Percentiles rank a stretch among this genome's conserved stretches.
phyloP scores from a whole-genome alignment of 2,797 vertebrate genomes.

The Argentina silus region DNA sequence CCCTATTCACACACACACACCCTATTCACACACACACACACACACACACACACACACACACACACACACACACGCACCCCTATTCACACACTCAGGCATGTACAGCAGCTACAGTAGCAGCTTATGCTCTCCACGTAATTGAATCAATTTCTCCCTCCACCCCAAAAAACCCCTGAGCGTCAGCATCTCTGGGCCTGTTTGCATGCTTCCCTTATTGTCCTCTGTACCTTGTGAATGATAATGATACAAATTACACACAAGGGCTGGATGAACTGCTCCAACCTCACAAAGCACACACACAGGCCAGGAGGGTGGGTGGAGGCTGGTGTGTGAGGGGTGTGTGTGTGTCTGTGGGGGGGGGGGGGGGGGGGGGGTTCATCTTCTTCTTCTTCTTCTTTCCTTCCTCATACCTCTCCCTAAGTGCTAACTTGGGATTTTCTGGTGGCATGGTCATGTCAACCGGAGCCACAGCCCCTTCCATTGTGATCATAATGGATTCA shows the following conservation, averaged over 20 bases:
- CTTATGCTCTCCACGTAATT: conserved; percentile 66
- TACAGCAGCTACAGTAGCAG: conserved; percentile 45
- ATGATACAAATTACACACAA: conserved; percentile 85
- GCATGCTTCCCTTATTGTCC: conserved; percentile 79
- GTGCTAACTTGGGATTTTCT: conserved; percentile 84
- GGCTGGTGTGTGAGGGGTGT: not conserved
- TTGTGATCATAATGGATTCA: conserved; percentile 99
- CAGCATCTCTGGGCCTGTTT: conserved; percentile 54
- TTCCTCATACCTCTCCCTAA: conserved; percentile 11
- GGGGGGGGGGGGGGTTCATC: conserved; percentile 16
- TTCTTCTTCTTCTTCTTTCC: conserved; percentile 25
- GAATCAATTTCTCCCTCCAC: conserved; percentile 57
- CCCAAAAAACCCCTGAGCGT: conserved; percentile 45
- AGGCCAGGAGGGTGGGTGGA: conserved; percentile 59
- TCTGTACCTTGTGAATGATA: conserved; percentile 88
- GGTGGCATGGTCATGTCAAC: conserved; percentile 83
- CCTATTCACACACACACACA: too few relatives aligned
- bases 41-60: conserved; percentile 23
- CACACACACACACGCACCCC: conserved; percentile 18
- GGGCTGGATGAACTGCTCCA: conserved; percentile 82
- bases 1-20: too few relatives aligned
- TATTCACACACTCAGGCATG: conserved; percentile 43
- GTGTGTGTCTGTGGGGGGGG: too few relatives aligned
- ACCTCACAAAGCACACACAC: conserved; percentile 73
- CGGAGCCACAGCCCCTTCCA: conserved; percentile 82